These are phyloP conservation scores for Acanthosepion pharaonis DNA, from an alignment of 2,888 invertebrate genomes.

Conservation along the genomic window DNA sequence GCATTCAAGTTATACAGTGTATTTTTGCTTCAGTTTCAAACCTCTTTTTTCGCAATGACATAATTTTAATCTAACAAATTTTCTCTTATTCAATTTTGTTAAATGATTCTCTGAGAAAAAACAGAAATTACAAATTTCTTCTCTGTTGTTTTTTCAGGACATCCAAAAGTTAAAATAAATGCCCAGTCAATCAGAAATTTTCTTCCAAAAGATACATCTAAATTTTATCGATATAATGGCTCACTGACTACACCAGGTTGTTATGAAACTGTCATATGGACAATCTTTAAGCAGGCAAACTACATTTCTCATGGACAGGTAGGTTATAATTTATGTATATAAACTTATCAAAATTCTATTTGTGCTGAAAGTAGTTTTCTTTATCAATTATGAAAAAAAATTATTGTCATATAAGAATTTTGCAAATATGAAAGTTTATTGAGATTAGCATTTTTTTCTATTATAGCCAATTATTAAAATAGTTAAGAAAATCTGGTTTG, in stretches of 20 bases:
- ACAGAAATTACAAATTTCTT: too few relatives aligned
- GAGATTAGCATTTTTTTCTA: too few relatives aligned
- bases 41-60: too few relatives aligned
- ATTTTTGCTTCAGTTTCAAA: too few relatives aligned
- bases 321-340: slow-evolving; percentile 38
- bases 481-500: too few relatives aligned
- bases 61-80: not conserved
- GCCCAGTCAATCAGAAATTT: slow-evolving; percentile 61
- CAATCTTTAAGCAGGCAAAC: slow-evolving; percentile 66
- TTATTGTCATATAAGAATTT: too few relatives aligned
- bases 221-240: slow-evolving; percentile 70
- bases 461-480: too few relatives aligned
- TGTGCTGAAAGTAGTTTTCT: too few relatives aligned
- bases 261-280: slow-evolving; percentile 71
- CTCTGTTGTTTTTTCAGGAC: slow-evolving; percentile 55
- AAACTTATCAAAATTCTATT: too few relatives aligned
- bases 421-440: too few relatives aligned
- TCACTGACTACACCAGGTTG: slow-evolving; percentile 71
- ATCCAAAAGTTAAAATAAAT: slow-evolving; percentile 58
- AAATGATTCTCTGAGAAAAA: not conserved
- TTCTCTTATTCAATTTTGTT: not conserved
- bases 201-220: slow-evolving; percentile 61
- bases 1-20: too few relatives aligned
- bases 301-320: slow-evolving; percentile 69
- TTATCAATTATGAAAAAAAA: too few relatives aligned